Percentiles rank a stretch among this genome's conserved stretches.
These are phyloP conservation scores for Beroe forskalii DNA, from an alignment of 37 sponge, comb jelly and placozoan genomes.

Conservation along the genomic window DNA sequence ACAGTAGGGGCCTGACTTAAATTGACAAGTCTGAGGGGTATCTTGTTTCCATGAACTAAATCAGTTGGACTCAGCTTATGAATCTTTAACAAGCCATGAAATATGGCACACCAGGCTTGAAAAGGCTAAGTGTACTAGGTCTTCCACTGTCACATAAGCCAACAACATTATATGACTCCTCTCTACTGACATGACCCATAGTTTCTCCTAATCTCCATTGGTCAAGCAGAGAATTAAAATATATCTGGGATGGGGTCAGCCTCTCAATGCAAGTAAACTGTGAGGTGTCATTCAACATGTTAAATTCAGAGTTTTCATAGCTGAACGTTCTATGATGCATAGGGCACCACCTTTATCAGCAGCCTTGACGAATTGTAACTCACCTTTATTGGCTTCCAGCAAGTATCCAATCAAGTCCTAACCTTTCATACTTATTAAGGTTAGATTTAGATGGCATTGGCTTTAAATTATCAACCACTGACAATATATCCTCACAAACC, in stretches of 20 bases:
- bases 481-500: not conserved
- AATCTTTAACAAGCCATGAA: not conserved
- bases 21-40: not conserved
- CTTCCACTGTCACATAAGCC: too few species aligned
- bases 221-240: not conserved
- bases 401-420: not conserved
- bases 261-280: not conserved
- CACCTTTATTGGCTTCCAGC: not conserved
- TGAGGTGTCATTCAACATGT: not conserved
- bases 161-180: too few species aligned
- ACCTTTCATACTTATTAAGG: not conserved
- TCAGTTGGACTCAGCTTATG: not conserved
- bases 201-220: not conserved
- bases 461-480: not conserved
- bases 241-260: too few species aligned
- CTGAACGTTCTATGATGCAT: not conserved
- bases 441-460: not conserved
- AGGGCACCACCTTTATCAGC: not conserved
- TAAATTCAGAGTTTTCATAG: not conserved
- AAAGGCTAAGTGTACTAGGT: too few species aligned
- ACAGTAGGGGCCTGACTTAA: not conserved
- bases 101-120: too few species aligned
- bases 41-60: not conserved
- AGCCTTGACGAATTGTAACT: not conserved
- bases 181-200: too few species aligned